Percentiles rank a stretch among this genome's conserved stretches.
phyloP scores from a whole-genome alignment of 2,888 invertebrate species.

The Tuberolachnus salignus region DNA sequence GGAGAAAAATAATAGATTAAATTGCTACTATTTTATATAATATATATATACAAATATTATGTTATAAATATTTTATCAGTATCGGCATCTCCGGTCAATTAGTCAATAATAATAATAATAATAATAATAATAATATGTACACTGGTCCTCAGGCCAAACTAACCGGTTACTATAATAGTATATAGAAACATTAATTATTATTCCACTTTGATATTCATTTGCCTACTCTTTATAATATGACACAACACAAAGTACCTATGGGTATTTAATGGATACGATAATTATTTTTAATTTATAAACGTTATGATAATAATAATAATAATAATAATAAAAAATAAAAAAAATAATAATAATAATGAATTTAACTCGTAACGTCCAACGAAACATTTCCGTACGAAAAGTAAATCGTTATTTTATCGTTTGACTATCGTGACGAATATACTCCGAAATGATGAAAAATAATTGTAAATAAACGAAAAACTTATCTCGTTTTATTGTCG shows the following conservation, averaged over 20 bases:
- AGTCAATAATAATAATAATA: conserved; percentile 8
- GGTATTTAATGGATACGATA: neutral
- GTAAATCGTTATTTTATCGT: too few species aligned
- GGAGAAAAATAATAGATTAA: too few species aligned
- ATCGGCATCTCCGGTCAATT: conserved; percentile 12
- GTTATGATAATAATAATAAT: neutral
- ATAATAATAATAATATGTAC: too few species aligned
- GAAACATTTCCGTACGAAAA: too few species aligned
- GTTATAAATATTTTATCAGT: conserved; percentile 17
- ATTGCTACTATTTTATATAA: neutral
- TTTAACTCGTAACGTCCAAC: too few species aligned
- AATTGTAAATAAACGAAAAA: too few species aligned
- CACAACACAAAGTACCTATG: neutral
- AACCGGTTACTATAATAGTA: conserved; percentile 22
- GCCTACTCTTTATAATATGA: neutral
- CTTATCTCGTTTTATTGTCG: too few species aligned
- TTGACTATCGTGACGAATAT: too few species aligned
- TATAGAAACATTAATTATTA: conserved; percentile 1
- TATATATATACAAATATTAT: conserved; percentile 3
- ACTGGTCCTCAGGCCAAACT: conserved; percentile 5
- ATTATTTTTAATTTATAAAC: conserved; percentile 22
- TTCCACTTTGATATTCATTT: neutral
- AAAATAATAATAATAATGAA: too few species aligned
- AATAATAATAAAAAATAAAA: too few species aligned
- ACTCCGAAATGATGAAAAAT: too few species aligned